Base-by-base conservation (phyloP, 1,140 invertebrate species). In the Cotesia glomerata region DNA sequence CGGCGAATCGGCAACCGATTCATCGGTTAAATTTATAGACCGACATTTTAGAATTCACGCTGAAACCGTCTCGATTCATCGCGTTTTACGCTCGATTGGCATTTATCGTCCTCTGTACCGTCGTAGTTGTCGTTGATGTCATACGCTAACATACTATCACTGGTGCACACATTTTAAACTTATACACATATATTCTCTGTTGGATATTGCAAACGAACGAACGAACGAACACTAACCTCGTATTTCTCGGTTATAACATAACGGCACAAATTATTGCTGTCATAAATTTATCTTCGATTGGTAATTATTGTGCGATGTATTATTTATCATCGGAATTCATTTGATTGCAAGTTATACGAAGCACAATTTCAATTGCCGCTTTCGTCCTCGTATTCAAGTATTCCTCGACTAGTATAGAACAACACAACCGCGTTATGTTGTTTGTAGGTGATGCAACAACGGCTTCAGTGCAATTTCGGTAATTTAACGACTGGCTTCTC, bases 211-310 rank as follows among this genome's bases (percentile, higher is more conserved):
- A 54, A 13, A n/a, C 5, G 13, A 13, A 54, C 16, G n/a, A 14
- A 54, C n/a, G 13, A n/a, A 54, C 5, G 4, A 13, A 45, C 39
- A 14, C 13, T 54, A 14, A 54, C n/a, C 4, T 62, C n/a, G 58
- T 11, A 26, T 26, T 52, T 59, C 45, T 36, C 54, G 5, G 4
- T 69, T 61, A 35, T 13, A 13, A 62, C 35, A 56, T 58, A 45
- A 69, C 70, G 72, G 68, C 72, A 62, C 75, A 77, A 79, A 79
- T 79, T 78, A 80, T 80, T 76, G 75, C 78, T 76, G 72, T 79
- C 78, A 78, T 80, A 79, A 80, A 80, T 80, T 79, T 78, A 79
- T 78, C 77, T 73, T 63, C 68, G 69, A 78, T 74, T 78, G 77
- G 78, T 80, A 80, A 80, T 80, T 80, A 80, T 79, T 72, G 71